phyloP scores from a whole-genome alignment of 2,113 vertebrate species.

The Cathartes aura region DNA sequence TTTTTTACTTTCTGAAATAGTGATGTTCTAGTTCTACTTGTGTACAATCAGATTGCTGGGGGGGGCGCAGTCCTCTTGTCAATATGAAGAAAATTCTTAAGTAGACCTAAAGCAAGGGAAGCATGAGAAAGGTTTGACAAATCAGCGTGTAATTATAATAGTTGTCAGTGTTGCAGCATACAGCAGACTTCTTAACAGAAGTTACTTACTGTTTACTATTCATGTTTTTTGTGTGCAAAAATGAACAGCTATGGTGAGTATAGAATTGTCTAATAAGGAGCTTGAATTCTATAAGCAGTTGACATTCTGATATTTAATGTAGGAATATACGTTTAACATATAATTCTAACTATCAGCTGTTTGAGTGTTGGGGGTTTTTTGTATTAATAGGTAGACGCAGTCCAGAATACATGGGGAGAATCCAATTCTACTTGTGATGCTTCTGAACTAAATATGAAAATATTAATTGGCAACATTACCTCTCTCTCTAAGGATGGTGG shows the following conservation, averaged over 20 bases:
- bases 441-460: constrained; percentile 66
- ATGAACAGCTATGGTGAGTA: neutral
- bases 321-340: neutral
- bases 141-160: neutral
- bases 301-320: neutral
- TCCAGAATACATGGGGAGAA: constrained; percentile 78
- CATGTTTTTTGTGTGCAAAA: neutral
- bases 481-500: constrained; percentile 80
- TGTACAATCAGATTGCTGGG: neutral
- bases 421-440: constrained; percentile 7
- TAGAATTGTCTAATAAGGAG: neutral
- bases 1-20: neutral
- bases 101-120: neutral
- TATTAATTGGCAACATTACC: constrained; percentile 88
- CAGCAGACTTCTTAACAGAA: neutral
- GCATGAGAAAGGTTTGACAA: neutral
- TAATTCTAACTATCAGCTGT: neutral
- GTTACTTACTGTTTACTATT: neutral
- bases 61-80: neutral
- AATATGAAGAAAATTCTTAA: neutral
- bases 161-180: neutral
- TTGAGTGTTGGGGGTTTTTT: neutral
- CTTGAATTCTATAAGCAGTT: neutral
- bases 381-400: constrained; percentile 77
- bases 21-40: neutral